Evolutionary conservation across 2,113 vertebrate species (phyloP), one percentile per base, ranked within the genome.

Genomic region (Dicaeum eximium): DNA sequence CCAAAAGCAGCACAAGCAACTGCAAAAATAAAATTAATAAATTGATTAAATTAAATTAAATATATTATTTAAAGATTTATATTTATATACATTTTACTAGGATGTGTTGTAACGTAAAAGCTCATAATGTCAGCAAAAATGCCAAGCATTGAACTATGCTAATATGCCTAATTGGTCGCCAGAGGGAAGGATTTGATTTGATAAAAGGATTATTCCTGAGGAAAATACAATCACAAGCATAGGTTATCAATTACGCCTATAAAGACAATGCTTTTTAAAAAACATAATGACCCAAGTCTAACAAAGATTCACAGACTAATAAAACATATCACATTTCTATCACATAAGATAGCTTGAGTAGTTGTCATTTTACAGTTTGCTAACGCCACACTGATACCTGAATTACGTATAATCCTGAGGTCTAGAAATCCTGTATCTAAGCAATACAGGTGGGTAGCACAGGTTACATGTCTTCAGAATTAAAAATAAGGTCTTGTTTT

Each of bases 121-220:
- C 17, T 78, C 7, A 12, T 65, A 86, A 83, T 75, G 10, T 66
- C 51, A 74, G 62, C 3, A 21, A 56, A 78, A 73, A 94, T 70
- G 8, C 35, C 91, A 93, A 75, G 25, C 57, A 88, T 31, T 70
- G 44, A 79, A 16, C 50, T 65, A 54, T 60, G 51, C n/a, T 92
- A 82, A 92, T 96, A 72, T 51, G 42, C 56, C 24, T 91, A 93
- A 83, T 31, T 86, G 28, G 40, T 78, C 80, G 95, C 75, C 75
- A 62, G 35, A 93, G 58, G 38, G 51, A 65, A 92, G 21, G 28
- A 42, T 80, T 96, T 92, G 25, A 27, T 40, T n/a, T n/a, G n/a
- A 70, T 24, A 27, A 51, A 67, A 51, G 17, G 5, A 60, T 27
- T 20, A 73, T 89, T 65, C 33, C 20, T 38, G 13, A 10, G 42